Percentiles rank a stretch among this genome's conserved stretches.
These are phyloP conservation scores for Philaenus spumarius DNA, from an alignment of 1,140 invertebrate genomes.

Conservation along the genomic window DNA sequence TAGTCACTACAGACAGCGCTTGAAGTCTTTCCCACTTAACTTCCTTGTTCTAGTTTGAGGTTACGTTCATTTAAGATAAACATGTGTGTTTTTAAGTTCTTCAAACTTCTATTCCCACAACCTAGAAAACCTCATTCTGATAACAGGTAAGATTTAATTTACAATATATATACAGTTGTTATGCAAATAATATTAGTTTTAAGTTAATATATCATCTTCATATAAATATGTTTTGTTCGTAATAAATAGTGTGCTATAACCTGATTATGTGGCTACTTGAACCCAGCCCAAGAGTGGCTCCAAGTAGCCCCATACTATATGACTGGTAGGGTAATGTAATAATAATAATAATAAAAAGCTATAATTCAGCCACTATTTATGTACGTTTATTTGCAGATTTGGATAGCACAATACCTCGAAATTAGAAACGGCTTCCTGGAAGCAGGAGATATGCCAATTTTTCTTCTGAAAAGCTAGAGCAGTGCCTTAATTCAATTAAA, in stretches of 20 bases:
- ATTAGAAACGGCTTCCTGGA: conserved; percentile 14
- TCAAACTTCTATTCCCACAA: background rate
- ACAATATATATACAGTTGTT: background rate
- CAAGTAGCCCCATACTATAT: background rate
- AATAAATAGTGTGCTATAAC: background rate
- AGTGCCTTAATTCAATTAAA: conserved; percentile 16
- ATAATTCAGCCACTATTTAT: background rate
- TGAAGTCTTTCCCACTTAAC: background rate
- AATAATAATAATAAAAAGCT: background rate
- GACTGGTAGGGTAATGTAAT: background rate
- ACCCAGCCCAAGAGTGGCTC: background rate
- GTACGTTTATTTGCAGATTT: background rate
- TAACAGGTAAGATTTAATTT: background rate
- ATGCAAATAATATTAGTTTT: background rate
- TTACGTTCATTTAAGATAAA: background rate
- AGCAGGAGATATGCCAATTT: conserved; percentile 20
- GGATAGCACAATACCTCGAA: background rate
- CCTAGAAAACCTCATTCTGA: background rate
- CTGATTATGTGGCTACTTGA: conserved; percentile 6
- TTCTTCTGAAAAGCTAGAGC: conserved; percentile 8
- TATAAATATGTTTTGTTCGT: background rate
- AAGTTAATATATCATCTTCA: background rate
- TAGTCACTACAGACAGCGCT: background rate
- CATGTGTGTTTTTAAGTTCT: background rate
- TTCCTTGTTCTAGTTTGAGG: background rate